Evolutionary conservation across 2,113 vertebrate species (phyloP), one percentile per base, ranked within the genome.

Genomic region (Cinclus cinclus): DNA sequence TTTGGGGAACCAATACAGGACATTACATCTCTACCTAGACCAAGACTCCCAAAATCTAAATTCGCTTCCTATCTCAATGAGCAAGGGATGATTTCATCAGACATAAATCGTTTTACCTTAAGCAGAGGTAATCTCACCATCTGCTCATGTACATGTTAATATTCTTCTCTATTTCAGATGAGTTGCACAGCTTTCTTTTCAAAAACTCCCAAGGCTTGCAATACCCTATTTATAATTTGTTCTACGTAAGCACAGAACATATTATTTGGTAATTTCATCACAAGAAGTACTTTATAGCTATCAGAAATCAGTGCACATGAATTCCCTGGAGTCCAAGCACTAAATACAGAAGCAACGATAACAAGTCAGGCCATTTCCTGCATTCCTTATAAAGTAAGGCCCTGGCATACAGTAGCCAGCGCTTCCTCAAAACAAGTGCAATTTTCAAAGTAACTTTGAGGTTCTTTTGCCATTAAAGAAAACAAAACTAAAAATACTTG

Each of bases 321-420:
- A 85, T 60, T 88, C 79, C 68, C 83, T 42, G 39, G 56, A 88
- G 95, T n/a, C 77, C 47, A 82, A 88, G 79, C 53, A 90, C 94
- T 94, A 95, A 95, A 94, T 87, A 94, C 71, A 94, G 92, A 90
- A 95, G 89, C 79, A 77, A 83, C 21, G 71, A 91, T 83, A 94
- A 87, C 49, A 65, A 62, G 56, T 70, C 93, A 91, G 68, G 74
- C 56, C 56, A 83, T 63, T 95, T 94, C 92, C 95, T 93, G 60
- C 60, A 73, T 71, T 93, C 90, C 70, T 94, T 90, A 59, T 75
- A 52, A 95, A 96, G 91, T 8, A 64, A 64, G 59, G 23, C 13
- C 25, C 35, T 89, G 58, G 82, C 62, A 81, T 8, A 69, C 5
- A 77, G 75, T 5, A 90, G 82, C n/a, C 46, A 91, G 35, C 1